Evolutionary conservation across 2,888 invertebrate genomes (phyloP), one percentile per base, ranked within the genome.

Genomic region (Xestia c-nigrum): DNA sequence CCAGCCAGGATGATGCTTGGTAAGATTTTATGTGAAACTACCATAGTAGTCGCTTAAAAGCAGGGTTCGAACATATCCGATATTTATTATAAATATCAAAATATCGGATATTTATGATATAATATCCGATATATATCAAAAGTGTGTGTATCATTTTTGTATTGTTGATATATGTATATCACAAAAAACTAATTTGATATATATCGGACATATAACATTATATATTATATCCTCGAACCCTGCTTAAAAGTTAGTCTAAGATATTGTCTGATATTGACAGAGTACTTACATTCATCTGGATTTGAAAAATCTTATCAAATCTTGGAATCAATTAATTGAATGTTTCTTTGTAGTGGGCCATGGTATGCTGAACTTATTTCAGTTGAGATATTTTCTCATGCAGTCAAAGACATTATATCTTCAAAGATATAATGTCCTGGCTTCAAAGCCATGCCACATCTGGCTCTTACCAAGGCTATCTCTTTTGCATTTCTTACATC

Each of bases 1-100:
- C 98, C 0, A 98, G 97, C 89, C 98, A 98, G 92, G 98, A 98
- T 85, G 99, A 99, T 97, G 99, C 99, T 66, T 98, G 98, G 99
- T 99, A 97, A 97, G 89, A 19, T 12, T 81, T n/a, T 64, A 7
- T 63, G 21, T 40, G 5, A 40, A 63, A 63, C 21, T 40, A 5
- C 38, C 12, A 19, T 5, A 63, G 21, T 40, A 40, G 3, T 31
- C 31, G 3, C 31, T 31, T 31, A 31, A 31, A 31, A 31, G 31
- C 31, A 31, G 31, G 31, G 31, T 31, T 31, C 31, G 31, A 31
- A 31, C 1, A 31, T 31, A 31, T 31, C 31, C 31, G 3, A 31
- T 31, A 31, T 31, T 31, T 31, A 31, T 31, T 31, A 31, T 31
- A 31, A 2, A 31, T 31, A 31, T 31, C 31, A 31, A 31, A 31